Evolutionary conservation across 2,113 vertebrate genomes (phyloP).

Genomic region (Lontra canadensis): DNA sequence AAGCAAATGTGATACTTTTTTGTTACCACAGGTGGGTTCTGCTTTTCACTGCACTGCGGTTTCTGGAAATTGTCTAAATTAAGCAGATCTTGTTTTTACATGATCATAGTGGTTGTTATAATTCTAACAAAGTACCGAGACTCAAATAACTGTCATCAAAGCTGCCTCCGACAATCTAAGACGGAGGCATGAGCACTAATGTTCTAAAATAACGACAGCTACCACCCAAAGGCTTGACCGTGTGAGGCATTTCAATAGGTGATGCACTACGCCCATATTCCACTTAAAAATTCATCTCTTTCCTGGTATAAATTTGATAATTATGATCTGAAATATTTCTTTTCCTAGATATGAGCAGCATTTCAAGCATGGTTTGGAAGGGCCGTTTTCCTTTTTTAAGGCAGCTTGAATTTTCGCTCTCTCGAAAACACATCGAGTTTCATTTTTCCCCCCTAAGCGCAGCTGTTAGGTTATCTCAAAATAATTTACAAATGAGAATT

Average conservation of each 20-base stretch:
- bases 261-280: not conserved
- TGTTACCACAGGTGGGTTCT: not conserved
- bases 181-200: not conserved
- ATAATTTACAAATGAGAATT: slow-evolving; percentile 41
- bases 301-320: not conserved
- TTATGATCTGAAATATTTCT: not conserved
- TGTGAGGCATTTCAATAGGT: not conserved
- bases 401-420: not conserved
- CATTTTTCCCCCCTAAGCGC: not conserved
- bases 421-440: not conserved
- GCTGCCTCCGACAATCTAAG: not conserved
- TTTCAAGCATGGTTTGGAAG: not conserved
- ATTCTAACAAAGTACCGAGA: slow-evolving; percentile 4
- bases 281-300: not conserved
- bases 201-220: not conserved
- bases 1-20: not conserved
- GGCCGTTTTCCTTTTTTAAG: not conserved
- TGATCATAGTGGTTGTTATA: not conserved
- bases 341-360: not conserved
- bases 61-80: not conserved
- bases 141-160: not conserved
- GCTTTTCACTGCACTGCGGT: not conserved
- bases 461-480: not conserved
- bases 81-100: not conserved
- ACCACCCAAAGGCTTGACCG: not conserved